phyloP scores from a whole-genome alignment of 2,888 invertebrate species.

The Alentia gelatinosa region DNA sequence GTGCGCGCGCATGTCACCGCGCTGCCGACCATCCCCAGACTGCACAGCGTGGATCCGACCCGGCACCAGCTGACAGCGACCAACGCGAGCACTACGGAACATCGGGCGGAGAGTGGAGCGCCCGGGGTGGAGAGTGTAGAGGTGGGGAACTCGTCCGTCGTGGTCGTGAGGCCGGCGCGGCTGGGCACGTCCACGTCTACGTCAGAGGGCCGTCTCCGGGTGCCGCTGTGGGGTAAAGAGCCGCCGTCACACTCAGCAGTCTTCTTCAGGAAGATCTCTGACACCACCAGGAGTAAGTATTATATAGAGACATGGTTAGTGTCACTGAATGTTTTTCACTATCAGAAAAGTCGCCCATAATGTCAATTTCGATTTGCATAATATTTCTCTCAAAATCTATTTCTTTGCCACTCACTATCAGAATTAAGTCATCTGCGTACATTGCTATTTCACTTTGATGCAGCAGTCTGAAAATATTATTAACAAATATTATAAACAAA shows the following conservation, averaged over 20 bases:
- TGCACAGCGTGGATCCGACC: background rate
- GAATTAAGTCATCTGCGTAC: no score
- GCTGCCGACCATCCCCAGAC: background rate
- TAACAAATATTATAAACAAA: no score
- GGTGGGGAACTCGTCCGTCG: background rate
- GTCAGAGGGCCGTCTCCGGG: background rate
- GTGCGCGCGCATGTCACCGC: no score
- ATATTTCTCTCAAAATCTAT: no score
- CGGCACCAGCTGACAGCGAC: background rate
- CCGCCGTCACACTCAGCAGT: background rate
- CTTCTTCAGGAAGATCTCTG: constrained; percentile 19
- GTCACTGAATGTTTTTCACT: no score
- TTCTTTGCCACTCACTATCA: no score
- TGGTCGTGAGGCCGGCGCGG: background rate
- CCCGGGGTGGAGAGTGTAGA: no score
- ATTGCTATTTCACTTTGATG: no score
- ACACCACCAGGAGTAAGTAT: constrained; percentile 27
- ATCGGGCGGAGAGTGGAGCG: background rate
- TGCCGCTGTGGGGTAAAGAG: constrained; percentile 20
- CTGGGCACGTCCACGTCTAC: background rate
- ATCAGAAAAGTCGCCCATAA: no score
- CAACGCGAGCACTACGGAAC: background rate
- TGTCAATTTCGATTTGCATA: no score
- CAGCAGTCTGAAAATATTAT: no score
- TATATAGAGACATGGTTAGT: no score